Evolutionary conservation across 2,113 vertebrate genomes (phyloP).

Genomic region (Struthio camelus): DNA sequence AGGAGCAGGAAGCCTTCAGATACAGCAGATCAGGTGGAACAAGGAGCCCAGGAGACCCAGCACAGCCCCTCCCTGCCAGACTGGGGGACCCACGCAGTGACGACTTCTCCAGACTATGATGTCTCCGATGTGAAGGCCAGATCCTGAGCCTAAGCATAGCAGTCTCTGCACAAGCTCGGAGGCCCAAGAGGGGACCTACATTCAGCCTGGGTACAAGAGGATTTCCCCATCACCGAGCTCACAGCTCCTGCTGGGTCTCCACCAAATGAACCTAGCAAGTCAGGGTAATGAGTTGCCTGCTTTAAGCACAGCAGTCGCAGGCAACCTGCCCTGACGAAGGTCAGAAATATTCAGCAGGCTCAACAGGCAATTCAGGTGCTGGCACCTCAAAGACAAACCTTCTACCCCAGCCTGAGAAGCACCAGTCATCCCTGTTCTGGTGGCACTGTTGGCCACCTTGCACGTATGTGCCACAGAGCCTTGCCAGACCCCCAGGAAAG

Average conservation of each 20-base stretch:
- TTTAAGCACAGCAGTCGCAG: background rate
- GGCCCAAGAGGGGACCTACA: background rate
- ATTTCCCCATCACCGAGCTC: fast-evolving
- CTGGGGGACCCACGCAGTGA: background rate
- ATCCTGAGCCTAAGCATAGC: background rate
- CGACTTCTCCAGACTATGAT: background rate
- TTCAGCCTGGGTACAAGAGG: background rate
- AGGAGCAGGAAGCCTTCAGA: background rate
- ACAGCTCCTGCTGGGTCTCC: background rate
- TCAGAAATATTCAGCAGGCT: background rate
- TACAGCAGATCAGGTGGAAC: background rate
- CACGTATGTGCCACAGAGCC: background rate
- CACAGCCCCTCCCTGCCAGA: background rate
- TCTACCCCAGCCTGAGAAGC: background rate
- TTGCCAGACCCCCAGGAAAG: background rate
- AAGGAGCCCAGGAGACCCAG: background rate
- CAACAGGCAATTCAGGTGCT: background rate
- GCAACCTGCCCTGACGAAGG: fast-evolving
- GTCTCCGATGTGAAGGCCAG: background rate
- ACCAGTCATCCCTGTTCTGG: no score
- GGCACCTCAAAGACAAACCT: background rate
- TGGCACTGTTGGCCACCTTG: background rate
- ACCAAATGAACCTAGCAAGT: background rate
- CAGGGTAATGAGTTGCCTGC: background rate
- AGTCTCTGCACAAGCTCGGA: background rate